Conservation (phyloP, 37 sponge, comb jelly and placozoan species). For the Ephydatia muelleri region DNA sequence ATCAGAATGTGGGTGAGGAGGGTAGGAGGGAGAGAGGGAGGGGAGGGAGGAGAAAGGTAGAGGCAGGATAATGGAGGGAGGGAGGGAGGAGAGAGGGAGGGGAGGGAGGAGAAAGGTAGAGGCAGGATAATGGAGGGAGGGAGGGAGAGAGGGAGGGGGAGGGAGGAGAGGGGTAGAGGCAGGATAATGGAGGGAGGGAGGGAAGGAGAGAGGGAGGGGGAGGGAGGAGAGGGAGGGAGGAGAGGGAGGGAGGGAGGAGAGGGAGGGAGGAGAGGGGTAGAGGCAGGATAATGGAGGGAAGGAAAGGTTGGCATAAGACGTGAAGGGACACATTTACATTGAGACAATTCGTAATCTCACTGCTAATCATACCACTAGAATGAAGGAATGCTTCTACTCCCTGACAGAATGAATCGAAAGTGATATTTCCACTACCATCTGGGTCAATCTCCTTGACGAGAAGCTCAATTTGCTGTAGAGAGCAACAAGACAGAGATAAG, state of each 20-base stretch:
- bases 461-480: constrained; percentile 23
- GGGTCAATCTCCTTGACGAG: constrained; percentile 62
- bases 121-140: not conserved
- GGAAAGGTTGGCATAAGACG: not conserved
- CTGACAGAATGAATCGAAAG: constrained; percentile 49
- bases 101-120: constrained; percentile 4
- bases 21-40: constrained; percentile 10
- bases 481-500: not conserved
- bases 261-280: not conserved
- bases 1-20: not conserved
- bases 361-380: not conserved
- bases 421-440: constrained; percentile 23
- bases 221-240: not conserved
- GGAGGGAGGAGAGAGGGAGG: constrained; percentile 2
- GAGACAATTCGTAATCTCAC: not conserved
- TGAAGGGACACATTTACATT: not conserved
- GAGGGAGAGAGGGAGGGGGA: constrained; percentile 2
- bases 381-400: constrained; percentile 4
- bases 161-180: constrained; percentile 6
- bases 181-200: not conserved
- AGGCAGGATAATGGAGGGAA: too few species aligned
- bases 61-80: constrained; percentile 1
- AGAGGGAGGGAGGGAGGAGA: not conserved
- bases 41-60: constrained; percentile 2
- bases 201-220: constrained; percentile 10